Evolutionary conservation across 2,113 vertebrate species (phyloP).

Genomic region (Brachyhypopomus gauderio): DNA sequence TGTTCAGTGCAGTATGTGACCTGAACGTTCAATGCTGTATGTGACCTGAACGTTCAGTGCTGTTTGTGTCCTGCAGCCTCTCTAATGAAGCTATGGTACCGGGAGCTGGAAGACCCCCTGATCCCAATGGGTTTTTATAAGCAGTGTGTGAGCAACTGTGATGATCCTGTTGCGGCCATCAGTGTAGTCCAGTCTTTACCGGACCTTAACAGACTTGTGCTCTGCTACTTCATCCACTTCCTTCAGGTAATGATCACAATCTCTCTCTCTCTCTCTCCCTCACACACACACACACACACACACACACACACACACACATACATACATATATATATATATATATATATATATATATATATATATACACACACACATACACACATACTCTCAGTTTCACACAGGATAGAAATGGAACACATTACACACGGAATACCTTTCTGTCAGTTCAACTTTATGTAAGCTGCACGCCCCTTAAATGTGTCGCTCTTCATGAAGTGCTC

Average conservation of each 20-base stretch:
- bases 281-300: too few species aligned
- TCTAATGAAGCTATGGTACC: slow-evolving; percentile 89
- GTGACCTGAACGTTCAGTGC: neutral
- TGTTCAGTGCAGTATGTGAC: neutral
- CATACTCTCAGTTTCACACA: too few species aligned
- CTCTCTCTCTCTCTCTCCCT: too few species aligned
- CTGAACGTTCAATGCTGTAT: neutral
- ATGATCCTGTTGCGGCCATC: slow-evolving; percentile 83
- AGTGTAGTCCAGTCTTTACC: slow-evolving; percentile 85
- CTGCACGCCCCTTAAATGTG: neutral
- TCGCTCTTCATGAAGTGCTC: neutral
- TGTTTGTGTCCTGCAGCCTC: slow-evolving; percentile 72
- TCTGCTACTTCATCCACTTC: slow-evolving; percentile 91
- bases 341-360: too few species aligned
- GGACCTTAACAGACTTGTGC: slow-evolving; percentile 85
- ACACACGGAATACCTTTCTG: neutral
- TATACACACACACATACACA: too few species aligned
- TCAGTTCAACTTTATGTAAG: neutral
- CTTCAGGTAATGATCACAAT: slow-evolving; percentile 78
- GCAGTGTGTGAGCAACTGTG: slow-evolving; percentile 86
- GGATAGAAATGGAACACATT: too few species aligned
- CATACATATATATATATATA: too few species aligned
- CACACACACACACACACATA: too few species aligned
- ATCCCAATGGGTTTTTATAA: slow-evolving; percentile 88
- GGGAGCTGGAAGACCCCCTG: slow-evolving; percentile 88